These are phyloP conservation scores for Neodiprion lecontei DNA, from an alignment of 1,140 invertebrate genomes.

Conservation along the genomic window DNA sequence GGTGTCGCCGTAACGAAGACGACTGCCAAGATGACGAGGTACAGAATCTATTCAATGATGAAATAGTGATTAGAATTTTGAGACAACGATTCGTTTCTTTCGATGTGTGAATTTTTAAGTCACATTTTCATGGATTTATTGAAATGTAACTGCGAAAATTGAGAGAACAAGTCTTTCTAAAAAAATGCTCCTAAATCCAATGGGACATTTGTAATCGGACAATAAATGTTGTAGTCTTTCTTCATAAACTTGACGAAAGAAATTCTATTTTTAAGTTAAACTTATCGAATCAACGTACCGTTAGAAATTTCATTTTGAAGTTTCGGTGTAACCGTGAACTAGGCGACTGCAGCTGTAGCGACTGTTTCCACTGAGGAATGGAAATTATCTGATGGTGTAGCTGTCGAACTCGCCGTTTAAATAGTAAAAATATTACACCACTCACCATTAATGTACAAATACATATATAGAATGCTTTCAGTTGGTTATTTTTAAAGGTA, in stretches of 20 bases:
- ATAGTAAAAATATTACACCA: not conserved
- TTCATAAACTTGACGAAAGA: too few species aligned
- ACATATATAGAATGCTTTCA: too few species aligned
- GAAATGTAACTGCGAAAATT: too few species aligned
- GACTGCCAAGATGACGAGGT: not conserved
- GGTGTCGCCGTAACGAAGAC: slow-evolving; percentile 2
- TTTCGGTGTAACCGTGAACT: not conserved
- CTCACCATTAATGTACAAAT: not conserved
- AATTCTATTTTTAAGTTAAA: too few species aligned
- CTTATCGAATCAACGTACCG: not conserved
- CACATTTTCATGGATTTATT: too few species aligned
- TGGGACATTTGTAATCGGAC: too few species aligned
- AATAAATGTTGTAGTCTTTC: too few species aligned
- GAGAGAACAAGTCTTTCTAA: too few species aligned
- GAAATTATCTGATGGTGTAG: not conserved
- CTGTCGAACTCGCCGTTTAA: not conserved
- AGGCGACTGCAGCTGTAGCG: not conserved
- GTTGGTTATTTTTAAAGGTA: too few species aligned
- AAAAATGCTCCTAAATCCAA: too few species aligned
- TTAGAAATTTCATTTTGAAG: not conserved
- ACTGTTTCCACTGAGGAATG: not conserved
- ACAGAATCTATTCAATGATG: not conserved
- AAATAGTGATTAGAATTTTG: not conserved
- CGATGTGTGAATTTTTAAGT: not conserved
- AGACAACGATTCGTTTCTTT: not conserved